A percentile compares a stretch with the other conserved stretches of the same genome.
These are phyloP conservation scores for Antechinus flavipes DNA, from an alignment of 2,113 vertebrate species.

Conservation along the genomic window DNA sequence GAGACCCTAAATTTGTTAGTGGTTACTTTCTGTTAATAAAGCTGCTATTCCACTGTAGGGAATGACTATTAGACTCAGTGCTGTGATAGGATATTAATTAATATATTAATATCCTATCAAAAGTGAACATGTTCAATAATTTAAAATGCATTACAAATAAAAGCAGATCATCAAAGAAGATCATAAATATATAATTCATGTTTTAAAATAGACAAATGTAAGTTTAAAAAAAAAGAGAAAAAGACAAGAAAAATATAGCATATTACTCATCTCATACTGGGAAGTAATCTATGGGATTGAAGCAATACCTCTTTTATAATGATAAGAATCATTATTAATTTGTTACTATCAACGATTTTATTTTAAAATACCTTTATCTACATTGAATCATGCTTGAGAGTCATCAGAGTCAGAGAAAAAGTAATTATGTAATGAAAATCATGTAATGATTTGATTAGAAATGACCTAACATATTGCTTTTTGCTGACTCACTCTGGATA, in stretches of 20 bases:
- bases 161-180: conserved; percentile 24
- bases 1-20: conserved; percentile 53
- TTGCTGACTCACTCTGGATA: neutral
- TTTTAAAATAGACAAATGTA: conserved; percentile 63
- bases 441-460: neutral
- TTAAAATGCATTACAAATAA: conserved; percentile 58
- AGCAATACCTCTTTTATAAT: neutral
- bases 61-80: conserved; percentile 66
- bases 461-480: neutral
- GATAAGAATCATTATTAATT: conserved; percentile 11
- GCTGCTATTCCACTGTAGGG: conserved; percentile 69
- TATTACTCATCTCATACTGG: conserved; percentile 25
- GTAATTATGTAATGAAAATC: neutral
- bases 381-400: conserved; percentile 31
- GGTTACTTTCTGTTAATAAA: conserved; percentile 57
- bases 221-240: conserved; percentile 23
- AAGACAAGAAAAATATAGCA: neutral
- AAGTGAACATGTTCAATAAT: conserved; percentile 69
- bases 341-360: conserved; percentile 9
- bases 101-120: conserved; percentile 73
- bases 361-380: conserved; percentile 34
- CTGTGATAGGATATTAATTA: conserved; percentile 65
- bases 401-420: conserved; percentile 1
- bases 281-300: conserved; percentile 19
- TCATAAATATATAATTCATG: conserved; percentile 60